These are phyloP conservation scores for Kryptopterus vitreolus DNA, from an alignment of 2,797 vertebrate species.

Conservation along the genomic window DNA sequence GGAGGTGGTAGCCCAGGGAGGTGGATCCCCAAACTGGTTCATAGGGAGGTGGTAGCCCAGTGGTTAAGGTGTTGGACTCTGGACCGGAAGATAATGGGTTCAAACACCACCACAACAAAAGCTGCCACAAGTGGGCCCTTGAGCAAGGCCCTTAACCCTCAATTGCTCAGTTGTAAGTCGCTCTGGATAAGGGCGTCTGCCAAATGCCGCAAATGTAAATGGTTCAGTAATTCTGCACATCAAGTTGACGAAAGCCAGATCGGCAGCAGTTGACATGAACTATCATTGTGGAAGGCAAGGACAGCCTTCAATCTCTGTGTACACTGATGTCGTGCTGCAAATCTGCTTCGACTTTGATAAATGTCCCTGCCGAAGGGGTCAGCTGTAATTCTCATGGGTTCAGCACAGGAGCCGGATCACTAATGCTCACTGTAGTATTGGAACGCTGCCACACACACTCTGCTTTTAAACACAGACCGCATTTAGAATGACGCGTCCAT, in stretches of 20 bases:
- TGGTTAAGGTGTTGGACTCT: no score
- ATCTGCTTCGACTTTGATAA: constrained; percentile 41
- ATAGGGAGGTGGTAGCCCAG: no score
- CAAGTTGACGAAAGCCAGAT: background rate
- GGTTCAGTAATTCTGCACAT: background rate
- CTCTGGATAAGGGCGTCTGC: no score
- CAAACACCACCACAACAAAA: no score
- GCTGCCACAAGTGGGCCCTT: no score
- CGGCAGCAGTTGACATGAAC: background rate
- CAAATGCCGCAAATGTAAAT: no score
- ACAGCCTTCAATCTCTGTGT: constrained; percentile 32
- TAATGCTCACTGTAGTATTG: background rate
- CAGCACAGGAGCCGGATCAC: constrained; percentile 9
- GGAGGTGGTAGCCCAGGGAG: no score
- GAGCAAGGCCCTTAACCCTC: no score
- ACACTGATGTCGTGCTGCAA: constrained; percentile 20
- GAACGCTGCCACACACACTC: background rate
- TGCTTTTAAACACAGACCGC: constrained; percentile 2
- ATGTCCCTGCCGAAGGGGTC: constrained; percentile 36
- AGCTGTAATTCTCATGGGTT: constrained; percentile 36
- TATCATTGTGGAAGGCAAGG: constrained; percentile 16
- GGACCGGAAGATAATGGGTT: no score
- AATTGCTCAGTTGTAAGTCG: no score
- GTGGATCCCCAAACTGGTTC: no score
- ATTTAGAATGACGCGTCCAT: background rate